Conservation (phyloP, 2,888 invertebrate genomes). For the Salpingus planirostris region DNA sequence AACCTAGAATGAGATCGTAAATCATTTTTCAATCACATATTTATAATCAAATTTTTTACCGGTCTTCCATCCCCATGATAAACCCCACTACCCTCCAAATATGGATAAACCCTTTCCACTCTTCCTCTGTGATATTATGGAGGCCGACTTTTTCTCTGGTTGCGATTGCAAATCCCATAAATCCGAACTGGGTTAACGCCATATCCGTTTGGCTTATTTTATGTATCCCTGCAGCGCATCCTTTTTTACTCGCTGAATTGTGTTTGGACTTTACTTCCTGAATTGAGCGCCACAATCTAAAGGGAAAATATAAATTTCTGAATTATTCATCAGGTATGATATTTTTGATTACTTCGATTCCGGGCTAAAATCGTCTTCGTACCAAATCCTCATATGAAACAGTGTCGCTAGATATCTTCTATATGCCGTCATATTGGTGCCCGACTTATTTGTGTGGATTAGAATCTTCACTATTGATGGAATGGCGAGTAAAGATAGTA, state of each 20-base stretch:
- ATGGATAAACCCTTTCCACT: constrained; percentile 69
- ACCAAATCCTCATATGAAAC: constrained; percentile 71
- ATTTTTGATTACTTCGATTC: constrained; percentile 45
- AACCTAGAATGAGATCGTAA: constrained; percentile 44
- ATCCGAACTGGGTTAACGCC: constrained; percentile 80
- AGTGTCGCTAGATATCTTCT: constrained; percentile 71
- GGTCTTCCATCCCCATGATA: constrained; percentile 74
- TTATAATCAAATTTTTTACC: constrained; percentile 40
- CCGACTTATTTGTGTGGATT: constrained; percentile 61
- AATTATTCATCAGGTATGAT: neutral
- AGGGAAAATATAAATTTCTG: constrained; percentile 13
- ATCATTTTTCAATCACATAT: too few relatives aligned
- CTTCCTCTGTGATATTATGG: constrained; percentile 48
- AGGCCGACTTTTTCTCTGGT: constrained; percentile 59
- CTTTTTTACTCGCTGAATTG: constrained; percentile 50
- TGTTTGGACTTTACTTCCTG: constrained; percentile 59
- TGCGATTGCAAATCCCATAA: constrained; percentile 65
- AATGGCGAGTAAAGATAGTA: constrained; percentile 65
- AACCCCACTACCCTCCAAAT: constrained; percentile 78
- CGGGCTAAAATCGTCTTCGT: constrained; percentile 57
- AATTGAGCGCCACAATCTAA: constrained; percentile 61
- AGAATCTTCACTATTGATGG: constrained; percentile 66
- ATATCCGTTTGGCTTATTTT: constrained; percentile 74
- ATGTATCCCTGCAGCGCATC: constrained; percentile 42
- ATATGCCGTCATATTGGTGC: constrained; percentile 57